A percentile compares a stretch with the other conserved stretches of the same genome.
Evolutionary conservation across 1,140 invertebrate genomes (phyloP).

Genomic region (Rhagoletis pomonella): DNA sequence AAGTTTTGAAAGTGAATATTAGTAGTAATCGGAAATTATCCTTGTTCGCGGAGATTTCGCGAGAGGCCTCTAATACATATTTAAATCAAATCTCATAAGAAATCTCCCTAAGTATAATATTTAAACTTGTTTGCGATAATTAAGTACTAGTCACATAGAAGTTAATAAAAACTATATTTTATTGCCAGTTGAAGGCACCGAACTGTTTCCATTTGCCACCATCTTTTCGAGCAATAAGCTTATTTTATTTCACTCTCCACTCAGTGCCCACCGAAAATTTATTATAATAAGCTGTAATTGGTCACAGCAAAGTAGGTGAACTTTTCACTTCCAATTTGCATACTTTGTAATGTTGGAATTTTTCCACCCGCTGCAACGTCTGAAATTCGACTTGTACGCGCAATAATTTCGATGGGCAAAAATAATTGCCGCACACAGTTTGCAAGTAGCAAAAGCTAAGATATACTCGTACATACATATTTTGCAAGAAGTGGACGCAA

Average conservation of each 20-base stretch:
- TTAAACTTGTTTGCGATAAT: too few species aligned
- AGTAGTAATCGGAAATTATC: too few species aligned
- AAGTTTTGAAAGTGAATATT: too few species aligned
- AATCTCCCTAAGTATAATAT: too few species aligned
- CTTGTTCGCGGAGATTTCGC: too few species aligned
- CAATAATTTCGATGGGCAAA: not conserved
- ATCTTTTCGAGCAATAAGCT: not conserved
- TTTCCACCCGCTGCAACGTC: not conserved
- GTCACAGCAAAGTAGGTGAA: constrained; percentile 38
- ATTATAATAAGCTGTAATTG: constrained; percentile 50
- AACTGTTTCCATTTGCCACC: not conserved
- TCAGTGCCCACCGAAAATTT: constrained; percentile 7
- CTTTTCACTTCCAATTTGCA: constrained; percentile 49
- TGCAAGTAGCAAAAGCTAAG: constrained; percentile 14
- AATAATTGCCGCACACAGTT: not conserved
- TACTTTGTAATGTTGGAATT: not conserved
- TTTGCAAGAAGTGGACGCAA: not conserved
- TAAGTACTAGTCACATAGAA: too few species aligned
- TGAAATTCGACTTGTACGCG: not conserved
- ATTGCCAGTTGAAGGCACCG: not conserved
- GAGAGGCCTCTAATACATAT: too few species aligned
- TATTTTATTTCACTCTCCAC: constrained; percentile 6
- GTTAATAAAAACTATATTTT: not conserved
- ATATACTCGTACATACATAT: not conserved
- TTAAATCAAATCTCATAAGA: too few species aligned